Evolutionary conservation across 2,888 invertebrate genomes (phyloP).

Genomic region (Poecilus cupreus): DNA sequence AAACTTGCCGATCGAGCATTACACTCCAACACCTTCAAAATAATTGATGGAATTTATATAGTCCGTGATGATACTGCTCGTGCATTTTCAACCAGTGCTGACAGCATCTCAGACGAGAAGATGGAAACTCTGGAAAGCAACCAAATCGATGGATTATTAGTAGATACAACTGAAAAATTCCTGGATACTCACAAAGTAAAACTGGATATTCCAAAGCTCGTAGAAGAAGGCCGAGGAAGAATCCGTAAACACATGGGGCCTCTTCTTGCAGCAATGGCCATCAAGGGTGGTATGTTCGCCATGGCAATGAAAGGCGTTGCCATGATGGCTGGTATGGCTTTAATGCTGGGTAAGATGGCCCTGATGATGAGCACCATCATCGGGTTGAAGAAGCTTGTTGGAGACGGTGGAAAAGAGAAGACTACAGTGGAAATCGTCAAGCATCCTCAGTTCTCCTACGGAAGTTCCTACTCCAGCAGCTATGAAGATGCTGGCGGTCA

Average conservation of each 20-base stretch:
- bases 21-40: conserved; percentile 77
- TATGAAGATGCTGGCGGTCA: conserved; percentile 77
- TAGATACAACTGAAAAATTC: conserved; percentile 76
- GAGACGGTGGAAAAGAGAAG: conserved; percentile 80
- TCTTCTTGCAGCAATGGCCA: conserved; percentile 80
- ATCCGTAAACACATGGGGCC: conserved; percentile 80
- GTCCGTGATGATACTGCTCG: conserved; percentile 71
- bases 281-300: conserved; percentile 83
- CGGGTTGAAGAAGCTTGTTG: conserved; percentile 86
- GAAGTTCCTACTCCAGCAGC: conserved; percentile 84
- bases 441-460: conserved; percentile 87
- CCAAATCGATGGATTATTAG: conserved; percentile 77
- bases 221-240: conserved; percentile 77
- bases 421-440: conserved; percentile 91
- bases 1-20: conserved; percentile 80
- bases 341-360: conserved; percentile 89
- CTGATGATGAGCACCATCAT: conserved; percentile 86
- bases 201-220: conserved; percentile 68
- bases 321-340: conserved; percentile 85
- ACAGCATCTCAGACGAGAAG: conserved; percentile 71
- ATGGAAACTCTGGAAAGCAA: conserved; percentile 77
- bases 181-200: conserved; percentile 76
- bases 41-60: conserved; percentile 79
- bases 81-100: conserved; percentile 60
- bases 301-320: conserved; percentile 86